These are phyloP conservation scores for Argyrosomus regius DNA, from an alignment of 2,797 vertebrate species.

Conservation along the genomic window DNA sequence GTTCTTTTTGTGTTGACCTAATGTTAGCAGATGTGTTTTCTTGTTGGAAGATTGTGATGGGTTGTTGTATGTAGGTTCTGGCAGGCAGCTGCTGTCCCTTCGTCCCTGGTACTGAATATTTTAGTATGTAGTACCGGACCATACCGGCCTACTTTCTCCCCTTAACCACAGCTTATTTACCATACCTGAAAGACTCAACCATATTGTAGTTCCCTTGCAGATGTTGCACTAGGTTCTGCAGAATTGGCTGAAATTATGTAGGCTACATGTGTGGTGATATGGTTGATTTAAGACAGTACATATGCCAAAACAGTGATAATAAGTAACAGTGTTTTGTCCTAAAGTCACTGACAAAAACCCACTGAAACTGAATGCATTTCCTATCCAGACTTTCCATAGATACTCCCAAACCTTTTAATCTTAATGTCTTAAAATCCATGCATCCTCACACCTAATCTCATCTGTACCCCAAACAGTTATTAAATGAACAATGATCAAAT, in stretches of 20 bases:
- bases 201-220: background rate
- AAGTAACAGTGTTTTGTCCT: background rate
- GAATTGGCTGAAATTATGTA: background rate
- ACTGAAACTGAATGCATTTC: background rate
- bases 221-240: background rate
- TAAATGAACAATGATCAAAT: slow-evolving; percentile 39
- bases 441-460: slow-evolving; percentile 39
- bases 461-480: slow-evolving; percentile 25
- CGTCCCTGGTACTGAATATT: background rate
- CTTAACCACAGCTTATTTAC: too few relatives aligned
- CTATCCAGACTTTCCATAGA: background rate
- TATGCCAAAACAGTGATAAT: background rate
- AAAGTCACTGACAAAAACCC: background rate
- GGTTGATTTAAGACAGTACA: background rate
- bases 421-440: slow-evolving; percentile 33
- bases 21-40: background rate
- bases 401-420: slow-evolving; percentile 34
- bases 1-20: too few relatives aligned
- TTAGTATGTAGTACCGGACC: background rate
- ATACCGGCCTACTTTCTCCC: background rate
- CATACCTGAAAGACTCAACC: background rate
- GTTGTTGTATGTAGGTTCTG: background rate
- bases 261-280: background rate
- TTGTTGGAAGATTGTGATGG: background rate
- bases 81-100: background rate